Conservation (phyloP, 1,140 invertebrate genomes). For the silkworm (Bombyx mori) region DNA sequence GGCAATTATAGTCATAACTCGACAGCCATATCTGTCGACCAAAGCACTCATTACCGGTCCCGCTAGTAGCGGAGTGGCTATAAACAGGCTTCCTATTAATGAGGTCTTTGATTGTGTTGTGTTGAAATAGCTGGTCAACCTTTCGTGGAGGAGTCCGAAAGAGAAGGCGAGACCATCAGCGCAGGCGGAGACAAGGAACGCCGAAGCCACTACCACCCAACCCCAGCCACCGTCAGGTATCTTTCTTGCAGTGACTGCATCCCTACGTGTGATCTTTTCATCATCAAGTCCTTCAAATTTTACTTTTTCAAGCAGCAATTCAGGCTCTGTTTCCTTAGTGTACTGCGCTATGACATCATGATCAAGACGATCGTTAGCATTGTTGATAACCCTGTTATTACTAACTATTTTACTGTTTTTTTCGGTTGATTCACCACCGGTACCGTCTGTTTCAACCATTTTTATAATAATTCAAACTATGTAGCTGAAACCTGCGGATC, state of each 20-base stretch:
- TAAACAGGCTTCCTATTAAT: conserved; percentile 88
- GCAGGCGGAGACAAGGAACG: conserved; percentile 86
- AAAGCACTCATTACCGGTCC: conserved; percentile 89
- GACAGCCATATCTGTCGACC: conserved; percentile 88
- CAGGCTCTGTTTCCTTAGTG: conserved; percentile 27
- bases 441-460: background rate
- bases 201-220: conserved; percentile 89
- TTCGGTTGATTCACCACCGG: no score
- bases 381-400: background rate
- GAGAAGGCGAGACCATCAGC: conserved; percentile 94
- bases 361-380: background rate
- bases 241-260: conserved; percentile 26
- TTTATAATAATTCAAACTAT: background rate
- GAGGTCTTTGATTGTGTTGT: conserved; percentile 85
- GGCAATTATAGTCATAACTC: conserved; percentile 85
- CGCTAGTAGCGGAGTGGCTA: conserved; percentile 87
- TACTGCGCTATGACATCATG: conserved; percentile 33
- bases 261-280: conserved; percentile 38
- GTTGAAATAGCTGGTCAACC: conserved; percentile 86
- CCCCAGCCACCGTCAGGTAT: conserved; percentile 72
- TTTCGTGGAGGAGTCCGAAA: conserved; percentile 88
- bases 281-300: conserved; percentile 45
- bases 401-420: no score
- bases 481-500: no score
- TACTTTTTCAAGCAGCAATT: conserved; percentile 40